Base-by-base conservation (phyloP, 2,888 invertebrate species). In the Baccha elongata region DNA sequence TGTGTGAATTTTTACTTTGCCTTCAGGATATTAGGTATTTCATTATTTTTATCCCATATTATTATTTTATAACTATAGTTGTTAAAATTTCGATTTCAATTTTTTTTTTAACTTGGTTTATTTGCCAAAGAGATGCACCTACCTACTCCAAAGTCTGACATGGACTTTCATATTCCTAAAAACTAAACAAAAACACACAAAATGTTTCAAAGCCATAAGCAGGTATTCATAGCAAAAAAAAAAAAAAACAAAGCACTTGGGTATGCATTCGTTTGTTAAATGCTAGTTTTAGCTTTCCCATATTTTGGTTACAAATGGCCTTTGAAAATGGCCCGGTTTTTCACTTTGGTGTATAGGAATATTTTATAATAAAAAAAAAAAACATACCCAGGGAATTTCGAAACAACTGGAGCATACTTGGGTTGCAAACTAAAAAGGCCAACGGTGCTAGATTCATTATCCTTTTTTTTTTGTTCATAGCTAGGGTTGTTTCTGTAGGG, bases 251-350 rank as follows among this genome's bases (percentile, higher is more conserved):
- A 73, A 62, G 40, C 73, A 68, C 74, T 80, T 69, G 74, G n/a
- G 55, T 69, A 80, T 74, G 80, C 73, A 69, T 80, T 69, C 68
- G 55, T 69, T 74, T 80, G 74, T 62, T 64, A 42, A 52, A 74
- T 80, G 55, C 37, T 68, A 74, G 64, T 64, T 68, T 44, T 58
- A 68, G 73, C 40, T 62, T 52, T 35, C 58, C 64, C 58, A 73
- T 37, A 72, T 72, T 79, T 73, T 42, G 55, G 68, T 73, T 68
- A 58, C 40, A 62, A 73, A 64, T 73, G 23, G 48, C 44, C 68
- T 80, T 74, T 74, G 69, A 48, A 69, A 80, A 69, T 58, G 42
- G 53, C 55, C 64, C 42, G 35, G 32, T 58, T 8, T 58, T 42
- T 35, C 58, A 69, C 64, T 42, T 74, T 69, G 62, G 19, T 62